phyloP scores from a whole-genome alignment of 1,140 invertebrate genomes.

The Galendromus occidentalis region DNA sequence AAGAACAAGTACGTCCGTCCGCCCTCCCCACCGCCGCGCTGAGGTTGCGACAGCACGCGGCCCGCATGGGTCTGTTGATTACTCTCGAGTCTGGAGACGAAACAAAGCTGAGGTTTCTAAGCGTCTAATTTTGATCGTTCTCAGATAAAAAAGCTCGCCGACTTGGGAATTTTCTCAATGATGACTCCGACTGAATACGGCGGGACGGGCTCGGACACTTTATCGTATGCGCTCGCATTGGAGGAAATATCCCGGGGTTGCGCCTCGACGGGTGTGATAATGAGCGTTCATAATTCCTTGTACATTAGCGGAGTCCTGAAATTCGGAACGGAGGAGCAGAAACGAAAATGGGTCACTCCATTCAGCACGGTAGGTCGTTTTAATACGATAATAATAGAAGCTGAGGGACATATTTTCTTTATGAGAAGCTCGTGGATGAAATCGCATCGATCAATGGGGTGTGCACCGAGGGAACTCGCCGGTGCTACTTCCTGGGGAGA shows the following conservation, averaged over 20 bases:
- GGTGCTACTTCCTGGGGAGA: no score
- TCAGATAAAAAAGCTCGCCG: slow-evolving; percentile 70
- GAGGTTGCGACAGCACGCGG: no score
- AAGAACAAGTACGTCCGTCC: slow-evolving; percentile 44
- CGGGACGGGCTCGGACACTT: slow-evolving; percentile 65
- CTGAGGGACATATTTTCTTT: no score
- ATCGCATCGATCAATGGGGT: no score
- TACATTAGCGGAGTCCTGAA: slow-evolving; percentile 60
- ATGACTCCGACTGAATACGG: slow-evolving; percentile 57
- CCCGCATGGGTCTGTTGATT: no score
- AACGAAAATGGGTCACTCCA: slow-evolving; percentile 52
- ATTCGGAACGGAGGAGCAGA: slow-evolving; percentile 61
- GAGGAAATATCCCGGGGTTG: slow-evolving; percentile 65
- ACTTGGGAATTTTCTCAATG: slow-evolving; percentile 68
- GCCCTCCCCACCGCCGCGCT: no score
- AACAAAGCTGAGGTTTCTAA: no score
- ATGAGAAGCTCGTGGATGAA: not conserved
- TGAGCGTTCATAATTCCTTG: slow-evolving; percentile 61
- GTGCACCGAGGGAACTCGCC: no score
- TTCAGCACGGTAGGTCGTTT: slow-evolving; percentile 35
- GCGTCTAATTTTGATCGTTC: slow-evolving; percentile 20
- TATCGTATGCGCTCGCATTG: slow-evolving; percentile 80
- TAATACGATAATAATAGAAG: no score
- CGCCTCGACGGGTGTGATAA: slow-evolving; percentile 63
- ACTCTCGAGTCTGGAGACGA: not conserved